Evolutionary conservation across 2,888 invertebrate genomes (phyloP).

Genomic region (Sinohyriopsis cumingii): DNA sequence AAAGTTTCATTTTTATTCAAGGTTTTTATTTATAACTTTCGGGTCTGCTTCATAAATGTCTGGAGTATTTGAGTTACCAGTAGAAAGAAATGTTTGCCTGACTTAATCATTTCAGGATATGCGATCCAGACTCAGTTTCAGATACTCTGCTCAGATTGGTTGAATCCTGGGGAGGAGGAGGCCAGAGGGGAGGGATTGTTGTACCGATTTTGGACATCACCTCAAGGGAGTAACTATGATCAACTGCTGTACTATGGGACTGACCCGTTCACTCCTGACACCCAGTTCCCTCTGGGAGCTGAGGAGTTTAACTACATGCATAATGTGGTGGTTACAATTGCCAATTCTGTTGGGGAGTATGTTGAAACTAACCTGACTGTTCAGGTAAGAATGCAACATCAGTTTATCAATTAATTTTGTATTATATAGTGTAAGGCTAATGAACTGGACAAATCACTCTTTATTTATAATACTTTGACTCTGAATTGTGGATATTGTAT

Average conservation of each 20-base stretch:
- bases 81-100: no score
- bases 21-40: no score
- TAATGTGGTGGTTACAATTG: conserved; percentile 46
- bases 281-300: conserved; percentile 46
- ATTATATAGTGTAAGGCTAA: neutral
- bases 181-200: conserved; percentile 39
- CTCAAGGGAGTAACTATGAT: conserved; percentile 29
- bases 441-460: no score
- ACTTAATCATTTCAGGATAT: conserved; percentile 23
- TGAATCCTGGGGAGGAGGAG: conserved; percentile 52
- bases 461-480: no score
- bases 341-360: conserved; percentile 54
- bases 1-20: no score
- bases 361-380: conserved; percentile 41
- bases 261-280: conserved; percentile 49
- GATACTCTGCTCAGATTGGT: conserved; percentile 51
- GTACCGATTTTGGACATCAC: conserved; percentile 52
- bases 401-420: neutral
- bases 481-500: neutral
- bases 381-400: conserved; percentile 23
- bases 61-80: no score
- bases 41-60: no score
- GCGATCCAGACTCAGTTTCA: conserved; percentile 46
- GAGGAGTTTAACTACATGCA: conserved; percentile 34
- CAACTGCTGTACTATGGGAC: conserved; percentile 57